These are phyloP conservation scores for Eulemur rufifrons DNA, from an alignment of 2,113 vertebrate genomes.

Conservation along the genomic window DNA sequence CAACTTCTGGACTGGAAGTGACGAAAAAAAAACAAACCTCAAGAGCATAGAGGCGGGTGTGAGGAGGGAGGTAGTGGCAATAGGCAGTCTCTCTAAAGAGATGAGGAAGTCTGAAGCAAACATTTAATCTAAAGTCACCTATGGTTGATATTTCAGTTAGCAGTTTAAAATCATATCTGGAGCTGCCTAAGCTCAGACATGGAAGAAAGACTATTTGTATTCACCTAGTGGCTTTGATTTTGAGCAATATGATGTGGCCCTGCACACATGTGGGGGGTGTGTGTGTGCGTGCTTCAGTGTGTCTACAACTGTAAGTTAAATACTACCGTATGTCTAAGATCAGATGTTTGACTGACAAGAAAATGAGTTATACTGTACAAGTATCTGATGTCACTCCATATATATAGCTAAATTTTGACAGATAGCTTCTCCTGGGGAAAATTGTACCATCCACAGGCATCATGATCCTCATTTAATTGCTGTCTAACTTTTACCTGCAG, in stretches of 20 bases:
- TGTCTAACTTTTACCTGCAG: conserved; percentile 65
- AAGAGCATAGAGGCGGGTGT: neutral
- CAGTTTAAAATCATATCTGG: conserved; percentile 19
- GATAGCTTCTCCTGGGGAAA: conserved; percentile 55
- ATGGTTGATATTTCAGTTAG: neutral
- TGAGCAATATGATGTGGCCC: neutral
- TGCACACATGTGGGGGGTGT: too few species aligned
- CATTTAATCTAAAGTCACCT: conserved; percentile 43
- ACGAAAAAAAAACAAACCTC: neutral
- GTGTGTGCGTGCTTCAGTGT: neutral
- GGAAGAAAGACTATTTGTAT: neutral
- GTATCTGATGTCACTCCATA: conserved; percentile 38
- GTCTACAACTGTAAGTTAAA: conserved; percentile 33
- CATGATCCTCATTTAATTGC: conserved; percentile 67
- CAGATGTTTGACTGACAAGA: conserved; percentile 60
- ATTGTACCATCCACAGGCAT: conserved; percentile 44
- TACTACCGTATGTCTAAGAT: neutral
- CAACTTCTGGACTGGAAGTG: conserved; percentile 20
- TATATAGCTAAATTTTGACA: conserved; percentile 57
- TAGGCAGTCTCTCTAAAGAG: neutral
- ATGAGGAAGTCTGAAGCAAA: neutral
- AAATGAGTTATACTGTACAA: conserved; percentile 50
- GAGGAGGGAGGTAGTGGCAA: neutral
- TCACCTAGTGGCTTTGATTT: neutral
- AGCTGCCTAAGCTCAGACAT: neutral